Conservation (phyloP, 2,113 vertebrate species). For the Cynoglossus semilaevis region DNA sequence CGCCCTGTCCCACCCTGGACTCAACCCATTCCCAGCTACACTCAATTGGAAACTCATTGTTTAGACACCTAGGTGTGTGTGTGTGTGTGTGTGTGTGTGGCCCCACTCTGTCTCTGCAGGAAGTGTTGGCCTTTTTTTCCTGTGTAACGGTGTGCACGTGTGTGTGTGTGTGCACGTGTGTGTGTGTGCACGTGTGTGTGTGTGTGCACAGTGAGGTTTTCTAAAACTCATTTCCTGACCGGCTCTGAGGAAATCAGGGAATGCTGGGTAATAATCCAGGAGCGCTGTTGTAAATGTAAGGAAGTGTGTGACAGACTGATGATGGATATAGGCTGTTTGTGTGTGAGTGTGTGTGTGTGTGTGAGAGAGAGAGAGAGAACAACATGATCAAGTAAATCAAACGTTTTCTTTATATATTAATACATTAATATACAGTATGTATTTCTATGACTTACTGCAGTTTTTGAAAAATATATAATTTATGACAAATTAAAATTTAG, state of each 20-base stretch:
- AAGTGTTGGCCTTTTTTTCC: conserved; percentile 67
- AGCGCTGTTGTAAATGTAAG: neutral
- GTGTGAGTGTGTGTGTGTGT: conserved; percentile 45
- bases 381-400: conserved; percentile 24
- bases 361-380: conserved; percentile 12
- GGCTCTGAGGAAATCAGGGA: conserved; percentile 62
- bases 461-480: too few species aligned
- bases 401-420: too few species aligned
- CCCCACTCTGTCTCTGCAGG: conserved; percentile 75
- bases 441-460: too few species aligned
- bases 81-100: conserved; percentile 57
- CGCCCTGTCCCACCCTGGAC: too few species aligned
- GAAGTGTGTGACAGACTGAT: conserved; percentile 8
- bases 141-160: too few species aligned
- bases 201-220: conserved; percentile 46
- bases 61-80: neutral
- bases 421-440: too few species aligned
- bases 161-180: conserved; percentile 9
- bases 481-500: too few species aligned
- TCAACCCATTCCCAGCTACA: too few species aligned
- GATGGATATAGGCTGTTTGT: too few species aligned
- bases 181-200: conserved; percentile 17
- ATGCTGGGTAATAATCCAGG: conserved; percentile 46
- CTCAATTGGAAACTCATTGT: neutral
- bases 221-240: conserved; percentile 73